Conservation (phyloP, 2,888 invertebrate species). For the Xylota segnis region DNA sequence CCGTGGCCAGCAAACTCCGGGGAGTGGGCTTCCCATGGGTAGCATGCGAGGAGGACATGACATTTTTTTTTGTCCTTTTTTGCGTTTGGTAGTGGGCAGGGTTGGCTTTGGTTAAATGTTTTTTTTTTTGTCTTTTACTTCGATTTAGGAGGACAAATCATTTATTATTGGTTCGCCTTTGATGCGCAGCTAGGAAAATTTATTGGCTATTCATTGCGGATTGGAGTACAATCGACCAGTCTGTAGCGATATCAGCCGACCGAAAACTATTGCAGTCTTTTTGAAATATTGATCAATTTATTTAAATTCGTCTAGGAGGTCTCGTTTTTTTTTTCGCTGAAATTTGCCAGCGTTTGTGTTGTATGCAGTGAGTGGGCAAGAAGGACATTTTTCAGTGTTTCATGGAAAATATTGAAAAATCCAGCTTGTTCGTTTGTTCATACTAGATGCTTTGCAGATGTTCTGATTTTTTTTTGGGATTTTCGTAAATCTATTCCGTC, state of each 20-base stretch:
- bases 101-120: slow-evolving; percentile 44
- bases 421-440: slow-evolving; percentile 44
- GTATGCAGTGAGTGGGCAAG: slow-evolving; percentile 9
- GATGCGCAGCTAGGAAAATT: slow-evolving; percentile 54
- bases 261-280: slow-evolving; percentile 69
- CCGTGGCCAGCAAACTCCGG: slow-evolving; percentile 35
- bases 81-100: slow-evolving; percentile 4
- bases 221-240: slow-evolving; percentile 46
- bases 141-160: slow-evolving; percentile 53
- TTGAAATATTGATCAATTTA: slow-evolving; percentile 76
- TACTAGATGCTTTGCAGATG: slow-evolving; percentile 62
- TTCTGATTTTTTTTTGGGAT: slow-evolving; percentile 19
- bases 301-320: slow-evolving; percentile 61
- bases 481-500: slow-evolving; percentile 50
- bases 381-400: slow-evolving; percentile 8
- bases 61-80: neutral
- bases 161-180: slow-evolving; percentile 63
- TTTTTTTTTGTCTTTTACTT: slow-evolving; percentile 38
- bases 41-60: slow-evolving; percentile 27
- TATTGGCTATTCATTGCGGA: slow-evolving; percentile 65
- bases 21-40: slow-evolving; percentile 3
- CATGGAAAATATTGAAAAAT: slow-evolving; percentile 51
- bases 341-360: slow-evolving; percentile 12
- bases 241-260: slow-evolving; percentile 48
- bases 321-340: slow-evolving; percentile 3